Conservation (phyloP, 2,797 vertebrate genomes). For the Halcyon chelicuti region DNA sequence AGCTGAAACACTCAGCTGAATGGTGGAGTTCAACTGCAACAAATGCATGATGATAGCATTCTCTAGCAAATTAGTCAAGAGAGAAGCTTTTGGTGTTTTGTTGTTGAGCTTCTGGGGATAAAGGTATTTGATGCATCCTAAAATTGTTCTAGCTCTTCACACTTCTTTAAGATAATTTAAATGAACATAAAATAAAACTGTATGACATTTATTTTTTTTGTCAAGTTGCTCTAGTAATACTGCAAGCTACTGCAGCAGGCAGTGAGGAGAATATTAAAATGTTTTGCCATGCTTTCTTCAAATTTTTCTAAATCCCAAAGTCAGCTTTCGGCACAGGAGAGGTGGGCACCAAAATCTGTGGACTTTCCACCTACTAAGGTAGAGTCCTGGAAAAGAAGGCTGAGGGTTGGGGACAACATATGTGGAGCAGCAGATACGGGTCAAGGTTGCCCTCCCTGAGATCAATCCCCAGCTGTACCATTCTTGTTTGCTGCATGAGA, state of each 20-base stretch:
- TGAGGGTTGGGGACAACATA: rapidly evolving
- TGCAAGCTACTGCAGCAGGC: background rate
- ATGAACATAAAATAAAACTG: background rate
- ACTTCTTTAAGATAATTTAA: background rate
- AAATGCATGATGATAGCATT: background rate
- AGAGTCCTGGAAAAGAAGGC: background rate
- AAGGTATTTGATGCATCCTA: background rate
- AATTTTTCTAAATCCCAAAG: background rate
- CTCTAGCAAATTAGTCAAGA: background rate
- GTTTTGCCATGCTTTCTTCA: background rate
- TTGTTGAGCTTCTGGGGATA: background rate
- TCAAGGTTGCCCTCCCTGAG: background rate
- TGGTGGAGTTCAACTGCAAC: background rate
- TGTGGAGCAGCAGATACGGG: background rate
- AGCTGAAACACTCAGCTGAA: background rate
- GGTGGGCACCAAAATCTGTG: background rate
- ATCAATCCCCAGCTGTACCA: background rate
- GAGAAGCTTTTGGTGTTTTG: background rate
- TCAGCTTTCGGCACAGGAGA: background rate
- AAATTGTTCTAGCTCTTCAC: background rate
- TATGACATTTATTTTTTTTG: background rate
- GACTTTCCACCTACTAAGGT: background rate
- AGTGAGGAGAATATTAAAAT: background rate
- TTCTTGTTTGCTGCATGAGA: background rate
- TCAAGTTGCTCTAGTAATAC: background rate